Base-by-base conservation (phyloP, 2,113 vertebrate genomes). In the Clarias macrocephalus region DNA sequence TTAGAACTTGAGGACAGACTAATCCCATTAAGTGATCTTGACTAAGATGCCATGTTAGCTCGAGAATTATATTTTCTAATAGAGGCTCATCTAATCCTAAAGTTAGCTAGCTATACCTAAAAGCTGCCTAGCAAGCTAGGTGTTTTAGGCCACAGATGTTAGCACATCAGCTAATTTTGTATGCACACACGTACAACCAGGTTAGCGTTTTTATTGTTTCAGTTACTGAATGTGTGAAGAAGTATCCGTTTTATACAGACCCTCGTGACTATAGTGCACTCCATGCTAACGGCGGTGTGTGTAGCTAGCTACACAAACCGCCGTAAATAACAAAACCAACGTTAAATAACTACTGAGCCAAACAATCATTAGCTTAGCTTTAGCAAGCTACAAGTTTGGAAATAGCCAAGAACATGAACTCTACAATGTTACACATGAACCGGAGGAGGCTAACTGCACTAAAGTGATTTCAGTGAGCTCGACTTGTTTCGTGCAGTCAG, bases 401-500 rank as follows among this genome's bases (percentile, higher is more conserved):
- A 66, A n/a, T 0, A 19, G 28, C 21, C 33, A 25, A 68, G 2
- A 68, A 57, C 4, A 42, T 57, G 9, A 80, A 0, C 3, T 60
- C 30, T 37, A 0, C 8, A 48, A 48, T 48, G 48, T 48, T 13
- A 42, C 4, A 15, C 3, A 13, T 48, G 10, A 19, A 54, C n/a
- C 62, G 0, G 42, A n/a, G 12, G 1, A 48, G 21, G n/a, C 18
- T 66, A 11, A 21, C 42, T 10, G 1, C 54, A 37, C 18, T 6
- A 28, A 54, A 37, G 56, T 3, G 30, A 37, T 59, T 3, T 54
- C 28, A 33, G 8, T 21, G 57, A 81, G 11, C 30, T 42, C 57
- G 80, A 25, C 56, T 11, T 83, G 54, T 85, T 86, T 75, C 80
- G 54, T 82, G 65, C 65, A 28, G 23, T 8, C 56, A 79, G 77